Evolutionary conservation across 2,113 vertebrate species (phyloP), one percentile per base, ranked within the genome.

Genomic region (Chionomys nivalis): DNA sequence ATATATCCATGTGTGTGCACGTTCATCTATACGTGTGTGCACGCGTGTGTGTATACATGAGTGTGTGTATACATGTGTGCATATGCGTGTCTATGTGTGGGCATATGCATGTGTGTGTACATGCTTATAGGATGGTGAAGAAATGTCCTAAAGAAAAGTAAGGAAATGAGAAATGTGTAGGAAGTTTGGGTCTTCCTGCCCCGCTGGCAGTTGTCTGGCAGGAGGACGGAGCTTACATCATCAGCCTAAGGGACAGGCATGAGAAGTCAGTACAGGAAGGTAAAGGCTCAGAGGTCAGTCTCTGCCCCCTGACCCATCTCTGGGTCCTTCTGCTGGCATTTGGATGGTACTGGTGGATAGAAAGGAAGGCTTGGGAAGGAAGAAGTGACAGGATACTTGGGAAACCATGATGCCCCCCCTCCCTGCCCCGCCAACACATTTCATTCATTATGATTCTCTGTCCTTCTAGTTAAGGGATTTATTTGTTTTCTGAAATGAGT

Each of bases 401-500:
- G 68, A 26, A 93, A 91, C 82, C 91, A 65, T 3, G 63, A 65
- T 1, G 17, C 4, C 5, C 19, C 58, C 55, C 0, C 55, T 5
- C 58, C 52, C 52, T 6, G 6, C 19, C 58, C 55, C 1, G 1
- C 58, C 70, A 70, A 28, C 39, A 86, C 24, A 24, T 76, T 94
- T 92, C 61, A 86, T 65, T 52, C 72, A 70, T 73, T 58, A 58
- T 83, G 68, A 90, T 26, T 78, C 49, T 91, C 77, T 96, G 6
- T 23, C 1, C 39, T n/a, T 94, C 87, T 79, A 76, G 94, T 82
- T 95, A 96, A 88, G 47, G 95, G 96, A 95, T 82, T 72, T 95
- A 92, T 98, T 23, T 95, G 91, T 98, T 36, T 86, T 98, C 89
- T 96, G 96, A 93, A 96, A 47, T 47, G 33, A 95, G 89, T 93